Evolutionary conservation across 2,113 vertebrate species (phyloP).

Genomic region (Numida meleagris): DNA sequence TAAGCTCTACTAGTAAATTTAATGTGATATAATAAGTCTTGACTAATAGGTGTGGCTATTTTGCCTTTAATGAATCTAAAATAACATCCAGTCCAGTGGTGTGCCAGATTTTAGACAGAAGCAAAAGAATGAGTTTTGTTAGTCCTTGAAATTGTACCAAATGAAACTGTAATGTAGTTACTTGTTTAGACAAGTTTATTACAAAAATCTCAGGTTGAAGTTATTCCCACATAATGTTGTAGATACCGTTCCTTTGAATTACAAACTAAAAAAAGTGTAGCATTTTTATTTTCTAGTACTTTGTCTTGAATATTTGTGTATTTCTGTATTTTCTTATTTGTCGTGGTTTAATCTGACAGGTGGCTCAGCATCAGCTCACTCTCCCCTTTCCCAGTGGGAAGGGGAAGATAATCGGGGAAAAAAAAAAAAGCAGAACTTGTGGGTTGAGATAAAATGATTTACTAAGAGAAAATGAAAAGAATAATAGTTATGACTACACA

Average conservation of each 20-base stretch:
- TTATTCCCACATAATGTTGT: not conserved
- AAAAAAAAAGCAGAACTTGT: too few species aligned
- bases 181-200: not conserved
- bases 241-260: not conserved
- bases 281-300: not conserved
- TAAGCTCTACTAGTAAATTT: not conserved
- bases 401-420: too few species aligned
- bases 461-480: too few species aligned
- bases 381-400: too few species aligned
- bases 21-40: not conserved
- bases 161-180: not conserved
- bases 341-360: too few species aligned
- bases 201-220: not conserved
- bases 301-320: not conserved
- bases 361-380: too few species aligned
- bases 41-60: not conserved
- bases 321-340: not conserved
- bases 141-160: not conserved
- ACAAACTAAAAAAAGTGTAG: not conserved
- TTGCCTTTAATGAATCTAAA: not conserved
- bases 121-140: not conserved
- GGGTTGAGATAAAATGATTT: too few species aligned
- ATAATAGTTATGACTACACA: too few species aligned
- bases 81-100: not conserved
- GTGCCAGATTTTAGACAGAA: not conserved